Evolutionary conservation across 2,797 vertebrate genomes (phyloP).

Genomic region (Pitangus sulphuratus): DNA sequence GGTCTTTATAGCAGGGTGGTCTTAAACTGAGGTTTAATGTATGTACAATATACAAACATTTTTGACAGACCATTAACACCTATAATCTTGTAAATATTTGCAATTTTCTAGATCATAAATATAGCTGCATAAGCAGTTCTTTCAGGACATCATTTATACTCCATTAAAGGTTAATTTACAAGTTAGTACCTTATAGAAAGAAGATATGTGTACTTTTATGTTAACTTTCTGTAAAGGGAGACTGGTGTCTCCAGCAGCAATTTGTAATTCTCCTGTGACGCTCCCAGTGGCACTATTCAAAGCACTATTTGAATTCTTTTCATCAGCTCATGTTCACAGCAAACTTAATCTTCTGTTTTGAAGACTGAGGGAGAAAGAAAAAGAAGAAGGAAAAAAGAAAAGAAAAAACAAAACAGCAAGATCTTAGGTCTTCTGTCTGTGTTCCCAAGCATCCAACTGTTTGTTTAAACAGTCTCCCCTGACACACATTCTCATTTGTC

Average conservation of each 20-base stretch:
- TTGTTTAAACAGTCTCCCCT: constrained; percentile 77
- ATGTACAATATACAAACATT: constrained; percentile 87
- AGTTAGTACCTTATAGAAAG: constrained; percentile 86
- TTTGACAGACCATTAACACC: constrained; percentile 87
- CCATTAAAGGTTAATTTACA: constrained; percentile 87
- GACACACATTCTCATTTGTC: constrained; percentile 75
- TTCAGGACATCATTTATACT: constrained; percentile 83
- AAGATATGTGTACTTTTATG: constrained; percentile 82
- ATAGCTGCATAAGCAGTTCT: constrained; percentile 83
- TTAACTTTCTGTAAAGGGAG: constrained; percentile 79
- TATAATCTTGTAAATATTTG: constrained; percentile 89
- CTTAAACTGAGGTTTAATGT: constrained; percentile 82
- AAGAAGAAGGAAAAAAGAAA: not conserved
- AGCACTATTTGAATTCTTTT: constrained; percentile 80
- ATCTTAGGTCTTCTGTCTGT: constrained; percentile 71
- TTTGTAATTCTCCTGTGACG: constrained; percentile 80
- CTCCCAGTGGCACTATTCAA: constrained; percentile 79
- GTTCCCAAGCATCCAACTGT: constrained; percentile 73
- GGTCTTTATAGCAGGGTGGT: constrained; percentile 83
- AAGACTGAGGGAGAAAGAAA: constrained; percentile 31
- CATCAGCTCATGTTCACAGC: constrained; percentile 81
- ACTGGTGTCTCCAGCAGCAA: constrained; percentile 81
- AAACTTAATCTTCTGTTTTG: constrained; percentile 81
- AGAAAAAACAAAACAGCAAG: constrained; percentile 21
- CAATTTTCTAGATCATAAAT: constrained; percentile 87